Percentiles rank a stretch among this genome's conserved stretches.
phyloP scores from a whole-genome alignment of 92 coral and sea anemone genomes.

The Phenganax stokvisi region DNA sequence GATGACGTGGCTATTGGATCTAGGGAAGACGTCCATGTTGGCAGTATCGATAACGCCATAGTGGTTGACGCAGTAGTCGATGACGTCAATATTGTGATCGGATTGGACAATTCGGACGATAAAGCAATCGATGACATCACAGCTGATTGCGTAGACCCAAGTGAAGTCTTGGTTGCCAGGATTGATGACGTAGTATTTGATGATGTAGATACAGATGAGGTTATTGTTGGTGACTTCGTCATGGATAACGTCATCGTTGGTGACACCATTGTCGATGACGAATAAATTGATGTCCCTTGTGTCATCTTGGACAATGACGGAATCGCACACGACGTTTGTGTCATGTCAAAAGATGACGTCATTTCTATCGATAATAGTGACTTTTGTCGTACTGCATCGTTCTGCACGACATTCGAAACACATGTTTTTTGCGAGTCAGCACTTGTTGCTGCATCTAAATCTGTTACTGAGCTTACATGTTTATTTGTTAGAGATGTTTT shows the following conservation, averaged over 20 bases:
- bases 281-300: not conserved
- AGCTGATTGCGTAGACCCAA: not conserved
- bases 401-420: not conserved
- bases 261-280: not conserved
- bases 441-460: not conserved
- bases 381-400: not conserved
- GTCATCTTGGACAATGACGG: not conserved
- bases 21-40: not conserved
- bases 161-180: not conserved
- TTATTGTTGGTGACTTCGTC: not conserved
- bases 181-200: not conserved
- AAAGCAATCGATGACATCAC: not conserved
- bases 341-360: not conserved
- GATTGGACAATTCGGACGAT: not conserved
- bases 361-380: not conserved
- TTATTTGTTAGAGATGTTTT: not conserved
- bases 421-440: not conserved
- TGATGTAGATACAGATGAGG: not conserved
- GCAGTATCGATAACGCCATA: not conserved
- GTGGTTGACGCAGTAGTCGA: not conserved
- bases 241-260: not conserved
- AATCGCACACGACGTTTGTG: not conserved
- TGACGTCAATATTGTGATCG: not conserved
- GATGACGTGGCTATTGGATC: not conserved
- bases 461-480: not conserved